Evolutionary conservation across 2,113 vertebrate genomes (phyloP), one percentile per base, ranked within the genome.

Genomic region (Festucalex cinctus): DNA sequence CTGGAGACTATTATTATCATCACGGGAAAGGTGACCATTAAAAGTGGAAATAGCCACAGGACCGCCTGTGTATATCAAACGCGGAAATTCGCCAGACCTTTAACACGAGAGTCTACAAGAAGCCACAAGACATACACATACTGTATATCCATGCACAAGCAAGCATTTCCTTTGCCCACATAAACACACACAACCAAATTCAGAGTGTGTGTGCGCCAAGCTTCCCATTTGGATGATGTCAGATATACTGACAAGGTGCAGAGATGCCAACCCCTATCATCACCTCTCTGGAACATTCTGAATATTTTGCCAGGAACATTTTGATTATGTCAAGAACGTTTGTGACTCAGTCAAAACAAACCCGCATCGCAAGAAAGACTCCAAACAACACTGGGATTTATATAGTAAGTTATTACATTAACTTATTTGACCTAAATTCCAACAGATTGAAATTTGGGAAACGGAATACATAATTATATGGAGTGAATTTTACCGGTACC

Each of bases 21-120:
- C 78, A 81, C n/a, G 20, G 46, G 9, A 75, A 77, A 82, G 68
- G 67, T 83, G 79, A 74, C 43, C 66, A 66, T 83, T 78, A 73
- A 62, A 70, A 66, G 37, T 75, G 63, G 54, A 75, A 79, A 75
- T 69, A 62, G 70, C 41, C 71, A 56, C 48, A 54, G 61, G 20
- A 10, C 58, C 36, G 26, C 16, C 49, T 54, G 65, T 61, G 26
- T 16, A 35, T 44, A 65, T 53, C 84, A 51, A 48, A 85, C 81
- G 69, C 77, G 82, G 81, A 82, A 82, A 88, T 87, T 79, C 81
- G 69, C 71, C 84, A 90, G 88, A 90, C 88, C 86, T 92, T 90
- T 90, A 74, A 32, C 28, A 32, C 28, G 28, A 32, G 28, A 32
- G 28, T 32, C 28, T 32, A 88, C 82, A 75, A 84, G 87, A 89